These are phyloP conservation scores for Andinoacara biseriatus DNA, from an alignment of 2,113 vertebrate genomes.

Conservation along the genomic window DNA sequence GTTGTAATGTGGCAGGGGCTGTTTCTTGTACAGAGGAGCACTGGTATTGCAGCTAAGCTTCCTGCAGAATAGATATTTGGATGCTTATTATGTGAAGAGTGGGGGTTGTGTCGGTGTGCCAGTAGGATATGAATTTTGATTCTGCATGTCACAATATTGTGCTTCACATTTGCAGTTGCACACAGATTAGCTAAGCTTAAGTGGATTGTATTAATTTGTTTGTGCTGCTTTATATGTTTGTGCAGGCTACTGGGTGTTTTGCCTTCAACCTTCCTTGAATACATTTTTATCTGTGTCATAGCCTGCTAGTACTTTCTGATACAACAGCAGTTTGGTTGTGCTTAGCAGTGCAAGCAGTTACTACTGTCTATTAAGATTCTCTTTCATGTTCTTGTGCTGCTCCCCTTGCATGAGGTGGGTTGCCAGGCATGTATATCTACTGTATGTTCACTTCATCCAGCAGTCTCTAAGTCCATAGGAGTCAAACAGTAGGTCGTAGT, in stretches of 20 bases:
- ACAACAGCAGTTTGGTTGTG: constrained; percentile 30
- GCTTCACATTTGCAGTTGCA: not conserved
- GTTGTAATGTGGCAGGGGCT: constrained; percentile 19
- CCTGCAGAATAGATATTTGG: not conserved
- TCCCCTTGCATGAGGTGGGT: constrained; percentile 64
- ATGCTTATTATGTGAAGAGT: constrained; percentile 4
- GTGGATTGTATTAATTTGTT: not conserved
- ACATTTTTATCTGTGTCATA: not conserved
- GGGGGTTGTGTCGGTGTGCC: constrained; percentile 1
- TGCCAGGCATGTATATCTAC: constrained; percentile 51
- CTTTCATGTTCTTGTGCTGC: constrained; percentile 42
- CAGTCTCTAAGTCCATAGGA: constrained; percentile 12
- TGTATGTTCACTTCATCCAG: constrained; percentile 27
- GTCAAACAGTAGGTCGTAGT: not conserved
- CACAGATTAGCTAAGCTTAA: not conserved
- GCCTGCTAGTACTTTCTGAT: not conserved
- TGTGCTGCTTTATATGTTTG: not conserved
- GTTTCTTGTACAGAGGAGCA: constrained; percentile 1
- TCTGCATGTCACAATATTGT: not conserved
- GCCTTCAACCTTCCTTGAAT: not conserved
- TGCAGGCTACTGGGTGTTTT: not conserved
- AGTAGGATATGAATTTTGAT: not conserved
- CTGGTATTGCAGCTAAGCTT: constrained; percentile 24
- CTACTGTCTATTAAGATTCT: constrained; percentile 33
- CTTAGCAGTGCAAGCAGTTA: constrained; percentile 26